These are phyloP conservation scores for Promerops cafer DNA, from an alignment of 2,113 vertebrate genomes.

Conservation along the genomic window DNA sequence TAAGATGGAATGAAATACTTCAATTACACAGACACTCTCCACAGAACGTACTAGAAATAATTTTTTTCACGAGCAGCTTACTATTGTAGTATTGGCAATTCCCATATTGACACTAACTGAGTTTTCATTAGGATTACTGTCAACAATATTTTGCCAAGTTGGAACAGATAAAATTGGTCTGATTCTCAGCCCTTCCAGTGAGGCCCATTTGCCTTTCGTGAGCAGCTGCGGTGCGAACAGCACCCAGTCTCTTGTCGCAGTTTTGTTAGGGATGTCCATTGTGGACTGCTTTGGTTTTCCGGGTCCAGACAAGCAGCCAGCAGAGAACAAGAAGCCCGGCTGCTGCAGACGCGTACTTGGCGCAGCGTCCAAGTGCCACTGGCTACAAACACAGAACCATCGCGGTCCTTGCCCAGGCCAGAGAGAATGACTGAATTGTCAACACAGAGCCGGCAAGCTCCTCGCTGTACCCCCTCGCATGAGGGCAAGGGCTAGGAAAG, in stretches of 20 bases:
- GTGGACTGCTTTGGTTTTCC: fast-evolving
- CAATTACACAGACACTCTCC: background rate
- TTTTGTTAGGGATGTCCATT: fast-evolving
- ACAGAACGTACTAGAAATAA: background rate
- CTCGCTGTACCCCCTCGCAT: fast-evolving
- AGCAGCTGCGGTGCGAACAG: background rate
- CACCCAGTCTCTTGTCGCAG: no score
- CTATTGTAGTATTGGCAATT: background rate
- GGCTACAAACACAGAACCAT: background rate
- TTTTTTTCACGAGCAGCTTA: background rate
- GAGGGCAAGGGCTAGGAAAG: fast-evolving
- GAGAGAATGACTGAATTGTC: background rate
- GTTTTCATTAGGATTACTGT: background rate
- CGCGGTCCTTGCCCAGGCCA: fast-evolving
- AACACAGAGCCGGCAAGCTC: fast-evolving
- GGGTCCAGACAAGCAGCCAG: background rate
- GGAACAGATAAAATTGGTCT: background rate
- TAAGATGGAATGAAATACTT: background rate
- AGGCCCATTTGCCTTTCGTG: no score
- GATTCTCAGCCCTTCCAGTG: background rate
- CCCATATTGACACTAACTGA: fast-evolving
- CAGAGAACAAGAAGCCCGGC: background rate
- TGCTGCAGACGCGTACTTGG: fast-evolving
- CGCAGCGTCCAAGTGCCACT: fast-evolving
- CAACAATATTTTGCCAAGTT: background rate